These are phyloP conservation scores for Acanthacorydalis orientalis DNA, from an alignment of 2,888 invertebrate species.

Conservation along the genomic window DNA sequence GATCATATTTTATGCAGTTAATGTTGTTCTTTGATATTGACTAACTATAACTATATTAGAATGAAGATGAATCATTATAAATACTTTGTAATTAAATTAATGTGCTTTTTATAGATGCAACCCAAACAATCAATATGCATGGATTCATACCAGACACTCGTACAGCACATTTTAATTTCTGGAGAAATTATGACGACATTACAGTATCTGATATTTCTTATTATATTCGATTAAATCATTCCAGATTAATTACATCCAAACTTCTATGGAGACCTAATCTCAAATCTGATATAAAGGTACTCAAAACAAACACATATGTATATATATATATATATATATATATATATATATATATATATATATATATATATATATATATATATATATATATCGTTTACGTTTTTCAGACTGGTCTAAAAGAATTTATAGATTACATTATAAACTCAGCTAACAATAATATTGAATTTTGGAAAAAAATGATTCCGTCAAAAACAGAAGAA, in stretches of 20 bases:
- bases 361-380: neutral
- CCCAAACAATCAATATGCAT: slow-evolving; percentile 50
- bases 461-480: slow-evolving; percentile 47
- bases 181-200: slow-evolving; percentile 70
- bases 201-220: slow-evolving; percentile 61
- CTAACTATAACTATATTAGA: too few relatives aligned
- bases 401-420: slow-evolving; percentile 27
- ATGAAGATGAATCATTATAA: neutral
- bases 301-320: slow-evolving; percentile 1
- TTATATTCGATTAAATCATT: slow-evolving; percentile 68
- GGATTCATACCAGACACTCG: slow-evolving; percentile 63
- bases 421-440: slow-evolving; percentile 11
- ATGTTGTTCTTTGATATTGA: too few relatives aligned
- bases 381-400: neutral
- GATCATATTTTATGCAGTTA: too few relatives aligned
- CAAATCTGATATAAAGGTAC: slow-evolving; percentile 38
- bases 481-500: slow-evolving; percentile 51
- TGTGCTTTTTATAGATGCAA: slow-evolving; percentile 32
- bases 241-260: slow-evolving; percentile 62
- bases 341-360: neutral
- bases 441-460: slow-evolving; percentile 31
- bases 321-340: neutral
- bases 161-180: slow-evolving; percentile 56
- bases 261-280: slow-evolving; percentile 66
- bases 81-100: neutral